Evolutionary conservation across 2,113 vertebrate genomes (phyloP), one percentile per base, ranked within the genome.

Genomic region (Gavialis gangeticus): DNA sequence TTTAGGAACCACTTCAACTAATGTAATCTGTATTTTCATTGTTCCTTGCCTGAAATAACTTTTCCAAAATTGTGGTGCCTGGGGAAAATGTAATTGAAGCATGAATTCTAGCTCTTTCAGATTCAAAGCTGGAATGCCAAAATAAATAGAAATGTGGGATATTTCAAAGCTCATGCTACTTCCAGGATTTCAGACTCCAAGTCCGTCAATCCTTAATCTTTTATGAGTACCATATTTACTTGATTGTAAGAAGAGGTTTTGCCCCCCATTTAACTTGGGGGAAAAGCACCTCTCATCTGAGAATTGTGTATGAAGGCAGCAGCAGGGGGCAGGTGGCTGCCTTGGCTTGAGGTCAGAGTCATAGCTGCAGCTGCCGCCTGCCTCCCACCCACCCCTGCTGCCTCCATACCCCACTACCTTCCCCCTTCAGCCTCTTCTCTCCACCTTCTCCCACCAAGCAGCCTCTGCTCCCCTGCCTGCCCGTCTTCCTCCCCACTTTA

Each of bases 71-170:
- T 82, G 77, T 67, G 69, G 84, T 96, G 84, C 84, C 94, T 96
- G 78, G 87, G 88, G 93, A 96, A 95, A 92, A 79, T 91, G 86
- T 93, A 95, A 85, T 87, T 96, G 93, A 89, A 95, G 88, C 84
- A 92, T 93, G 81, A 95, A 96, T 93, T 95, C 91, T 82, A 90
- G 79, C 57, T 88, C 76, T 93, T 83, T 55, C 79, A 93, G 92
- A 92, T 92, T 93, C 91, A 82, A 91, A 95, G 79, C 91, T 62
- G 93, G 91, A 93, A 58, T 93, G 89, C 94, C 94, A 97, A 96
- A 95, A 91, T 90, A 97, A 95, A 96, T 92, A 96, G 88, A 94
- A 91, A 93, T 87, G 67, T 87, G 82, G 93, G 89, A 85, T 94
- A 92, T 94, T 96, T 96, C 92, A 76, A 18, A 88, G 76, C 92